Evolutionary conservation across 2,888 invertebrate genomes (phyloP).

Genomic region (Bhutanitis thaidina): DNA sequence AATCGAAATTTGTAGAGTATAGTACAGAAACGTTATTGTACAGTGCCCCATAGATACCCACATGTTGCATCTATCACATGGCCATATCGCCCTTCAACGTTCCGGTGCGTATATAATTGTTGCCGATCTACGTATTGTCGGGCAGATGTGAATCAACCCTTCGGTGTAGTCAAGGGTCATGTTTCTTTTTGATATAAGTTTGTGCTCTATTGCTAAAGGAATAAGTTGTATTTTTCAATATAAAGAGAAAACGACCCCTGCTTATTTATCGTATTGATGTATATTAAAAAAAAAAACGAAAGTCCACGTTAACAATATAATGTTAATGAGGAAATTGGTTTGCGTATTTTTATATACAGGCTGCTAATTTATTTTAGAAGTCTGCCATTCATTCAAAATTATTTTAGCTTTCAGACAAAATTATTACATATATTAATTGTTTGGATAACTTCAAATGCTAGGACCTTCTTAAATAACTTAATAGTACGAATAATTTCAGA

Average conservation of each 20-base stretch:
- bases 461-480: no score
- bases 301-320: constrained; percentile 13
- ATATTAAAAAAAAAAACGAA: constrained; percentile 13
- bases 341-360: not conserved
- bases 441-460: no score
- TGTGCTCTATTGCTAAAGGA: not conserved
- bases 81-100: constrained; percentile 20
- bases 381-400: no score
- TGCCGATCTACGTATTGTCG: constrained; percentile 6
- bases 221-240: not conserved
- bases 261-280: not conserved
- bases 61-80: not conserved
- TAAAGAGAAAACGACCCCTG: not conserved
- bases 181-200: not conserved
- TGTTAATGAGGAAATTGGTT: constrained; percentile 15
- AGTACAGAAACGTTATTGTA: not conserved
- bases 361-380: not conserved
- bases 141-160: constrained; percentile 23
- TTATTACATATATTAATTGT: no score
- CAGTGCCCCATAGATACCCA: constrained; percentile 4
- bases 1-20: not conserved
- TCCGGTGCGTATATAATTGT: constrained; percentile 14
- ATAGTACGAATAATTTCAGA: no score
- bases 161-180: not conserved
- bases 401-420: no score